phyloP scores from a whole-genome alignment of 2,113 vertebrate genomes.

The Panurus biarmicus region DNA sequence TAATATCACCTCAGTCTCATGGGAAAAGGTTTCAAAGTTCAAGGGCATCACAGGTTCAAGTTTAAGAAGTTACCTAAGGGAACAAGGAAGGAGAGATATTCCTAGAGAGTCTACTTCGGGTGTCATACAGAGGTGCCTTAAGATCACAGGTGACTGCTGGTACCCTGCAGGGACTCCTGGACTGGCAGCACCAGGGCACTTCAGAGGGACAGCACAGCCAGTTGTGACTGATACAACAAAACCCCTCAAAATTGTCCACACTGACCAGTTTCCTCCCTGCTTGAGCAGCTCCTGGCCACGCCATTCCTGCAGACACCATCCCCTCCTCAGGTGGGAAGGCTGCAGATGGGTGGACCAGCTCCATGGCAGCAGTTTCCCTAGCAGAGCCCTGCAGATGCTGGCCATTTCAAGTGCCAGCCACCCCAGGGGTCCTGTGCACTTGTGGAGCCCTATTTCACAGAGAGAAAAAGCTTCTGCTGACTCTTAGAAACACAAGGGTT shows the following conservation, averaged over 20 bases:
- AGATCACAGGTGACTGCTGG: background rate
- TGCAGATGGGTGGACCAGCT: background rate
- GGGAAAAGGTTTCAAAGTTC: background rate
- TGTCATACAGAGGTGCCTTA: background rate
- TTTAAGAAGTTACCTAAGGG: background rate
- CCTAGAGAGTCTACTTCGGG: background rate
- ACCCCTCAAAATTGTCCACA: background rate
- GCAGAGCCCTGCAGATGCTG: background rate
- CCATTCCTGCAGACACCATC: background rate
- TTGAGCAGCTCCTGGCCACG: rapidly evolving
- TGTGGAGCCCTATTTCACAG: background rate
- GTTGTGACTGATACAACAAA: background rate
- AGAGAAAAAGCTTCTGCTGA: background rate
- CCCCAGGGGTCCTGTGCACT: background rate
- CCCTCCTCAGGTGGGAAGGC: background rate
- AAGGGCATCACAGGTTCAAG: background rate
- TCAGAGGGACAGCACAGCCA: background rate
- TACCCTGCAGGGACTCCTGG: background rate
- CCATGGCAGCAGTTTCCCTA: background rate
- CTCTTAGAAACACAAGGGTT: background rate
- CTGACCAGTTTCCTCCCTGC: background rate
- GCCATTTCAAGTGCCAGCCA: background rate
- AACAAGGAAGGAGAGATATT: background rate
- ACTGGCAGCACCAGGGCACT: background rate
- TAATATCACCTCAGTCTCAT: background rate